A percentile compares a stretch with the other conserved stretches of the same genome.
These are phyloP conservation scores for Amphipoea oculea DNA, from an alignment of 2,888 invertebrate genomes.

Conservation along the genomic window DNA sequence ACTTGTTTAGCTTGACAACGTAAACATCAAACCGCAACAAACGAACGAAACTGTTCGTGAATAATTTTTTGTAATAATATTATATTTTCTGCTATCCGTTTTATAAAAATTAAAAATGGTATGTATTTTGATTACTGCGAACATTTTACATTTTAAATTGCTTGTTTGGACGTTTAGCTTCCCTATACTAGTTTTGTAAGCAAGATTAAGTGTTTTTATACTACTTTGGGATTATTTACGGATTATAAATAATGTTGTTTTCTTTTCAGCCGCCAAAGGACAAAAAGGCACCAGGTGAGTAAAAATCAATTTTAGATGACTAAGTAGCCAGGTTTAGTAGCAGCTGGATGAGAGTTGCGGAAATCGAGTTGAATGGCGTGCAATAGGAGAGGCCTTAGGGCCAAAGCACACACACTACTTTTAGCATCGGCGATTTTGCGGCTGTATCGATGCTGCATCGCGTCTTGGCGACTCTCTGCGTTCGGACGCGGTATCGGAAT, in stretches of 20 bases:
- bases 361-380: no score
- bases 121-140: constrained; percentile 1
- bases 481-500: no score
- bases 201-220: neutral
- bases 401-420: no score
- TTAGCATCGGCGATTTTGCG: no score
- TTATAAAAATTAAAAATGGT: constrained; percentile 51
- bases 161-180: no score
- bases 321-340: neutral
- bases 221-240: neutral
- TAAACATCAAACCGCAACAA: constrained; percentile 20
- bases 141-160: neutral
- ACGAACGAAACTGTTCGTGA: constrained; percentile 14
- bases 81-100: constrained; percentile 6
- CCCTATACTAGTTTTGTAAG: neutral
- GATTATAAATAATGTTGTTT: neutral
- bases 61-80: constrained; percentile 5
- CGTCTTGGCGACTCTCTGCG: no score
- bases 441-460: no score
- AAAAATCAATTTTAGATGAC: neutral
- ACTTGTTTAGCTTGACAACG: constrained; percentile 61
- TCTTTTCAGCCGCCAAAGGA: constrained; percentile 81
- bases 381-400: no score
- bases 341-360: no score
- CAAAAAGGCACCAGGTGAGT: constrained; percentile 83